phyloP scores from a whole-genome alignment of 1,140 invertebrate genomes.

The Stegodyphus dumicola region DNA sequence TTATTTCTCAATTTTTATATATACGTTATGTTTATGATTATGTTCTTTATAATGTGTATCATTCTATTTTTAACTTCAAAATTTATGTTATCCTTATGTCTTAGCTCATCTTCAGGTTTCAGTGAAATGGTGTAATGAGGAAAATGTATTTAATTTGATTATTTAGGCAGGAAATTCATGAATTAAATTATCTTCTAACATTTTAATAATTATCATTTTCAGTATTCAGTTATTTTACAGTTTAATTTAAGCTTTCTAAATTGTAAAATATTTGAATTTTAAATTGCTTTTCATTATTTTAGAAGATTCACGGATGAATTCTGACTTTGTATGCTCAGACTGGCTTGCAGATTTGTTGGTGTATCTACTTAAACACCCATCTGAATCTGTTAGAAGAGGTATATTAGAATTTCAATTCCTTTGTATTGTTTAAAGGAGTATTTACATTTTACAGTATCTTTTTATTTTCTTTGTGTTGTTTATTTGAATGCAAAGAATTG shows the following conservation, averaged over 20 bases:
- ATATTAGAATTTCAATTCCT: background rate
- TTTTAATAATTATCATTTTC: background rate
- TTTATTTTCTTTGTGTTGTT: background rate
- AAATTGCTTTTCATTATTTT: background rate
- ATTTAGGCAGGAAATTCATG: no score
- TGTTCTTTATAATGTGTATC: no score
- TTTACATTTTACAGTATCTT: background rate
- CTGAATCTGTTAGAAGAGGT: conserved; percentile 37
- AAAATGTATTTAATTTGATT: no score
- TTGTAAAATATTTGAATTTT: background rate
- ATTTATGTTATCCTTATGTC: no score
- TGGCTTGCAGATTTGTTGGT: conserved; percentile 20
- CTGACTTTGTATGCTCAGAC: background rate
- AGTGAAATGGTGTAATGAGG: no score
- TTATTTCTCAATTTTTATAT: no score
- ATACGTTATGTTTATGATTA: no score
- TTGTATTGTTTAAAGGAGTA: background rate
- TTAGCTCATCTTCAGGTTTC: no score
- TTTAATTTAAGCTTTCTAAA: background rate
- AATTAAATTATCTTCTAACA: no score
- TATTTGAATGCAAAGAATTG: no score
- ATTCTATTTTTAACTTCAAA: no score
- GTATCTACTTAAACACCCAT: conserved; percentile 19
- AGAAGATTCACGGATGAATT: background rate
- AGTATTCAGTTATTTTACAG: background rate